phyloP scores from a whole-genome alignment of 1,140 invertebrate genomes.

The Ptiloglossa arizonensis region DNA sequence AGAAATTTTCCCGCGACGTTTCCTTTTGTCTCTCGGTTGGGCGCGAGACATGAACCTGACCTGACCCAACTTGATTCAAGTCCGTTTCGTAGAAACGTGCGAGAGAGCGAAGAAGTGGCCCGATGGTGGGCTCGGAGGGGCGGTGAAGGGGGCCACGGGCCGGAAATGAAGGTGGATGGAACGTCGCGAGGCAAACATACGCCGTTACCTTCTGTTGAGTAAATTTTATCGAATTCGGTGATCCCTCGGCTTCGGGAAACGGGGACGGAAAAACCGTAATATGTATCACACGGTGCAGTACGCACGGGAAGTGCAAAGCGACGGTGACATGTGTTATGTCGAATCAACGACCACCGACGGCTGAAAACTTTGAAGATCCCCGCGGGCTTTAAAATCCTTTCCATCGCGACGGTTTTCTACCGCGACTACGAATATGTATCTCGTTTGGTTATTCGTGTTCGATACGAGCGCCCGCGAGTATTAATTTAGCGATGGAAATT shows the following conservation, averaged over 20 bases:
- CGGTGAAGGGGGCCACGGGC: neutral
- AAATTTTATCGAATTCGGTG: conserved; percentile 38
- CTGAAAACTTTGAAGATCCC: conserved; percentile 4
- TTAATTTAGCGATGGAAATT: no score
- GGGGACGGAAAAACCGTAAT: conserved; percentile 8
- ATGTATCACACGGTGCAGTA: neutral
- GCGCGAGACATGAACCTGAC: conserved; percentile 28
- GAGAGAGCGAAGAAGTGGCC: neutral
- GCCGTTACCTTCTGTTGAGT: conserved; percentile 34
- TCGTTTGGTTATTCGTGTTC: neutral
- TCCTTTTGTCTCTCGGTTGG: conserved; percentile 47
- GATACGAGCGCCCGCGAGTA: neutral
- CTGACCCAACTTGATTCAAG: conserved; percentile 54
- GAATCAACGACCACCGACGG: neutral
- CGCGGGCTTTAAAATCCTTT: neutral
- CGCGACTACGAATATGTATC: neutral
- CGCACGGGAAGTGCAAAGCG: conserved; percentile 13
- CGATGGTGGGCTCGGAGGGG: no score
- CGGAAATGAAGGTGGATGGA: conserved; percentile 29
- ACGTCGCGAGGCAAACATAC: conserved; percentile 22
- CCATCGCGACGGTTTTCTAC: neutral
- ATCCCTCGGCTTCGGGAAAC: conserved; percentile 1
- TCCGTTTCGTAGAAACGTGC: neutral
- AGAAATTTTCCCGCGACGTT: conserved; percentile 47
- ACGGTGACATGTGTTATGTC: conserved; percentile 1